These are phyloP conservation scores for Pseudorhombus dupliciocellatus DNA, from an alignment of 2,113 vertebrate genomes.

Conservation along the genomic window DNA sequence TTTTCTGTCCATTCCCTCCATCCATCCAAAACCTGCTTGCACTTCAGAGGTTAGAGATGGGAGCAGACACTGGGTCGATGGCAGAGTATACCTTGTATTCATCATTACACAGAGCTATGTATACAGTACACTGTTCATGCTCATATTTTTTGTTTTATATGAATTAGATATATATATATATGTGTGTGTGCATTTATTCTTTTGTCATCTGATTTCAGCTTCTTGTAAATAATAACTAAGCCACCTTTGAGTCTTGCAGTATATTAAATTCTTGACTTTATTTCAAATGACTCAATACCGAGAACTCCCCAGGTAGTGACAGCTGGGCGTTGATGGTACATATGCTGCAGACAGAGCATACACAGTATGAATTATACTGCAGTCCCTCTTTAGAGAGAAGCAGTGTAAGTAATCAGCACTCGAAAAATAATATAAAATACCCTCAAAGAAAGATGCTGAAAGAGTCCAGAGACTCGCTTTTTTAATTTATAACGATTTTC, in stretches of 20 bases:
- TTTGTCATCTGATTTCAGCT: background rate
- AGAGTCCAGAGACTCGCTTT: no score
- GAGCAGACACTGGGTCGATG: no score
- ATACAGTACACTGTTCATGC: no score
- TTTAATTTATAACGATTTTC: no score
- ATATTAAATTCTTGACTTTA: background rate
- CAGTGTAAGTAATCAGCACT: background rate
- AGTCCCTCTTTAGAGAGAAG: background rate
- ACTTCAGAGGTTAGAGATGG: no score
- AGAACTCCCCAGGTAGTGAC: background rate
- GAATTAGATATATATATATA: background rate
- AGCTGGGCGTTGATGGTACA: background rate
- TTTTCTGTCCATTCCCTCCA: no score
- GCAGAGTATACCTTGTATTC: no score
- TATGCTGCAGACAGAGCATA: background rate
- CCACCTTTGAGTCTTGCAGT: background rate
- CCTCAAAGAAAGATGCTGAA: no score
- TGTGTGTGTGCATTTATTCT: background rate
- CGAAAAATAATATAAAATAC: background rate
- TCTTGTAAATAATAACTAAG: no score
- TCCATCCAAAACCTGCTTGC: no score
- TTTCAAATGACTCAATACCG: background rate
- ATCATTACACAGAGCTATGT: no score
- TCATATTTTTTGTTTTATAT: background rate
- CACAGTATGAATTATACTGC: background rate